A percentile compares a stretch with the other conserved stretches of the same genome.
Conservation (phyloP, 2,888 invertebrate species). For the Drosophila paranaensis region DNA sequence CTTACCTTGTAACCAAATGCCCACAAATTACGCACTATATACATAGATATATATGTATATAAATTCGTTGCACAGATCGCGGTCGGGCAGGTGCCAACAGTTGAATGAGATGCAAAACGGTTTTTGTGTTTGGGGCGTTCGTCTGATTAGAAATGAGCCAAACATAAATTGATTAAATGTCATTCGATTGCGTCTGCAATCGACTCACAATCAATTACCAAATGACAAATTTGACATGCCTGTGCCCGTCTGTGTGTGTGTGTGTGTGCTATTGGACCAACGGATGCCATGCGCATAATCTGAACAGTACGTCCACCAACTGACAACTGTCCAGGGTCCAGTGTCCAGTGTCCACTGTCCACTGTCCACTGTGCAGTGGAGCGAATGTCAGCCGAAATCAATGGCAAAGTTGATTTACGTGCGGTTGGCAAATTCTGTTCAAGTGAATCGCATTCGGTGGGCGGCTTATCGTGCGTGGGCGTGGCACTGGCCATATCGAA, state of each 20-base stretch:
- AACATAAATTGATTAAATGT: constrained; percentile 74
- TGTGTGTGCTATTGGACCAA: constrained; percentile 24
- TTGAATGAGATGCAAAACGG: constrained; percentile 23
- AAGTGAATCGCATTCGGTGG: constrained; percentile 52
- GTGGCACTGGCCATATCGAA: constrained; percentile 51
- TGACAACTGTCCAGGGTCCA: constrained; percentile 33
- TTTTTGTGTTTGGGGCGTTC: constrained; percentile 11
- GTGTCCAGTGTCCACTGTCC: constrained; percentile 22
- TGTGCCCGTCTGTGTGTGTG: constrained; percentile 30
- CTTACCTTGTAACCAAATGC: constrained; percentile 62
- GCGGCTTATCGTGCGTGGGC: constrained; percentile 23
- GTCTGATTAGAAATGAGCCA: constrained; percentile 46
- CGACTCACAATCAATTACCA: constrained; percentile 73
- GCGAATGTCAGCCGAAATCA: constrained; percentile 61
- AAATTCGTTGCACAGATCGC: constrained; percentile 12
- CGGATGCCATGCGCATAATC: constrained; percentile 67
- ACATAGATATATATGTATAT: too few species aligned
- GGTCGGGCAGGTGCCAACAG: constrained; percentile 40
- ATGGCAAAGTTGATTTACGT: constrained; percentile 78
- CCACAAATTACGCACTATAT: neutral
- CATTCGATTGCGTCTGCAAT: constrained; percentile 50
- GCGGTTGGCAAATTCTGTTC: constrained; percentile 71
- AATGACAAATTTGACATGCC: constrained; percentile 72
- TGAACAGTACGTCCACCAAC: constrained; percentile 61
- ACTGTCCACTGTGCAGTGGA: constrained; percentile 35